Percentiles rank a stretch among this genome's conserved stretches.
Evolutionary conservation across 1,140 invertebrate genomes (phyloP).

Genomic region (Drosophila azteca): DNA sequence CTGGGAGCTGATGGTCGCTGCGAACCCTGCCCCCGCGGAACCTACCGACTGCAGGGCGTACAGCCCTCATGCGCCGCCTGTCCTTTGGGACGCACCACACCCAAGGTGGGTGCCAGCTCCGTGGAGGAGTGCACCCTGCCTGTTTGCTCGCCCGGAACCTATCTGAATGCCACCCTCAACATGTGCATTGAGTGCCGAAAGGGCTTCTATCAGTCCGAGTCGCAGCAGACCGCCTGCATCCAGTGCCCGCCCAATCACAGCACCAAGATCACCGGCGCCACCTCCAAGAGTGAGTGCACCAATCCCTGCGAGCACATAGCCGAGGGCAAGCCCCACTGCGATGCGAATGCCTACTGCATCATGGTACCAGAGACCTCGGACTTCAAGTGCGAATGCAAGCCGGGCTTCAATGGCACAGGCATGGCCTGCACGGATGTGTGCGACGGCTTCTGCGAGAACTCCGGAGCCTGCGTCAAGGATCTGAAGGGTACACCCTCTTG

Average conservation of each 20-base stretch:
- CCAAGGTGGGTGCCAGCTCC: conserved; percentile 90
- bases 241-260: conserved; percentile 96
- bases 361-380: conserved; percentile 93
- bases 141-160: conserved; percentile 92
- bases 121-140: conserved; percentile 96
- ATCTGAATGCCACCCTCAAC: conserved; percentile 92
- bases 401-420: conserved; percentile 95
- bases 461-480: conserved; percentile 95
- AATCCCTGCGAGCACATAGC: conserved; percentile 93
- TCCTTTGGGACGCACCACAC: conserved; percentile 94
- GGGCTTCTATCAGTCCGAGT: conserved; percentile 96
- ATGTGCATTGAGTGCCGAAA: conserved; percentile 95
- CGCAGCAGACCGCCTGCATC: conserved; percentile 94
- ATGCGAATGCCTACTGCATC: conserved; percentile 94
- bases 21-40: conserved; percentile 95
- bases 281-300: conserved; percentile 92
- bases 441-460: conserved; percentile 94
- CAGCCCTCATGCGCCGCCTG: conserved; percentile 95
- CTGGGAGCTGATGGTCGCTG: conserved; percentile 94
- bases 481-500: conserved; percentile 92
- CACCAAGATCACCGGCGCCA: conserved; percentile 91
- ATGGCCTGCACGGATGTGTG: conserved; percentile 93
- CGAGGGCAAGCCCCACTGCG: conserved; percentile 91
- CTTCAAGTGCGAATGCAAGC: conserved; percentile 96
- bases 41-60: conserved; percentile 93